Percentiles rank a stretch among this genome's conserved stretches.
phyloP scores from a whole-genome alignment of 2,888 invertebrate species.

The Hylaea fasciaria region DNA sequence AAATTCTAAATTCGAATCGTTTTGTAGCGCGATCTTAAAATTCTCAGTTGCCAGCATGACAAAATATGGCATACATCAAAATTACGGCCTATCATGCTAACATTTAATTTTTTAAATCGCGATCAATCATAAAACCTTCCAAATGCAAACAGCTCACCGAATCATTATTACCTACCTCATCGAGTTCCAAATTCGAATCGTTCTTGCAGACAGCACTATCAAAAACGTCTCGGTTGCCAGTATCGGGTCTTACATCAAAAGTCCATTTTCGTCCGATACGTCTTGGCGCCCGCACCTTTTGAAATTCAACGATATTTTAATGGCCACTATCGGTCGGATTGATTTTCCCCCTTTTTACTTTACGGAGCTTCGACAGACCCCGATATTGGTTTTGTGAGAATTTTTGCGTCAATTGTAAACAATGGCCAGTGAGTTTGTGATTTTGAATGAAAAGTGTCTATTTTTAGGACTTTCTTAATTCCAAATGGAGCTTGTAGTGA shows the following conservation, averaged over 20 bases:
- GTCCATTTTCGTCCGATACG: slow-evolving; percentile 75
- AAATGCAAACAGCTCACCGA: slow-evolving; percentile 39
- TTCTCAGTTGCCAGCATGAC: slow-evolving; percentile 32
- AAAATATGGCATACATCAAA: too few species aligned
- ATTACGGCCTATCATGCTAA: too few species aligned
- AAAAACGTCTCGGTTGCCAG: slow-evolving; percentile 37
- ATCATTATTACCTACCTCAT: slow-evolving; percentile 42
- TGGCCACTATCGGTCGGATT: slow-evolving; percentile 79
- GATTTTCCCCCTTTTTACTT: slow-evolving; percentile 62
- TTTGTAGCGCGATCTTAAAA: slow-evolving; percentile 19
- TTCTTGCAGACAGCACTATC: slow-evolving; percentile 14
- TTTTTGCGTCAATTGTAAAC: slow-evolving; percentile 41
- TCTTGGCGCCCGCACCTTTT: slow-evolving; percentile 69
- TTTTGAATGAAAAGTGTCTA: not conserved
- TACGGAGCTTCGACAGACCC: slow-evolving; percentile 56
- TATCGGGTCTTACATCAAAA: slow-evolving; percentile 72
- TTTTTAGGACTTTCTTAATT: not conserved
- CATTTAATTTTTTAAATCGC: not conserved
- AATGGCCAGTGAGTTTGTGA: not conserved
- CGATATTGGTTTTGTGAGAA: slow-evolving; percentile 57
- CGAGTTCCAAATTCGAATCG: slow-evolving; percentile 53
- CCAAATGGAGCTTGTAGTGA: too few species aligned
- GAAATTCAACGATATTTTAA: slow-evolving; percentile 83
- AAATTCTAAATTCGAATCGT: slow-evolving; percentile 32
- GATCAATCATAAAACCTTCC: slow-evolving; percentile 6